phyloP scores from a whole-genome alignment of 2,888 invertebrate genomes.

The Loripinus fragilis region DNA sequence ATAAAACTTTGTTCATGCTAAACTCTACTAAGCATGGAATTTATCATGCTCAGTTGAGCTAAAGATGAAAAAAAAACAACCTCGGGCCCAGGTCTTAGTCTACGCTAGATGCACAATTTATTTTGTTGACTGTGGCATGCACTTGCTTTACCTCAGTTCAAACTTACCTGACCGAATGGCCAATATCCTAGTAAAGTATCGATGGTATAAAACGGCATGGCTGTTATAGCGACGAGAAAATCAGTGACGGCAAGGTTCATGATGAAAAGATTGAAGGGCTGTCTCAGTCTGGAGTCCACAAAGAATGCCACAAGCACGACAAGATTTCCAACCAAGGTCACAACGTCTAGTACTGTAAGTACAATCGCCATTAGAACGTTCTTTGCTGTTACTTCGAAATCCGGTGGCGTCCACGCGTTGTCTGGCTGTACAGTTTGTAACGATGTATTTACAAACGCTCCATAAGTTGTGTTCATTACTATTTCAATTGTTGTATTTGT shows the following conservation, averaged over 20 bases:
- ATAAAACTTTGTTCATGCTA: no score
- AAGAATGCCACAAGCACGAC: constrained; percentile 80
- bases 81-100: no score
- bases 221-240: constrained; percentile 79
- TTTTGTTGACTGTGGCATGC: no score
- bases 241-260: constrained; percentile 78
- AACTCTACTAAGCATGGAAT: no score
- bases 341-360: constrained; percentile 66
- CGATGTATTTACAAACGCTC: neutral
- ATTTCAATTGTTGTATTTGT: no score
- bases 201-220: constrained; percentile 82
- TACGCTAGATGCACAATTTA: no score
- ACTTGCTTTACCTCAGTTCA: no score
- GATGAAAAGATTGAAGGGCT: constrained; percentile 79
- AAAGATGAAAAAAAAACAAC: no score
- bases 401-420: constrained; percentile 35
- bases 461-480: no score
- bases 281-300: constrained; percentile 77
- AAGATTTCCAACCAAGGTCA: constrained; percentile 80
- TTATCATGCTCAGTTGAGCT: no score
- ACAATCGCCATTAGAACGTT: constrained; percentile 63
- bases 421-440: neutral
- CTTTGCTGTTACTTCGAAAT: constrained; percentile 42
- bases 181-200: constrained; percentile 81
- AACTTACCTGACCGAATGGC: constrained; percentile 75